Percentiles rank a stretch among this genome's conserved stretches.
Evolutionary conservation across 2,113 vertebrate genomes (phyloP).

Genomic region (Corythoichthys haematopterus): DNA sequence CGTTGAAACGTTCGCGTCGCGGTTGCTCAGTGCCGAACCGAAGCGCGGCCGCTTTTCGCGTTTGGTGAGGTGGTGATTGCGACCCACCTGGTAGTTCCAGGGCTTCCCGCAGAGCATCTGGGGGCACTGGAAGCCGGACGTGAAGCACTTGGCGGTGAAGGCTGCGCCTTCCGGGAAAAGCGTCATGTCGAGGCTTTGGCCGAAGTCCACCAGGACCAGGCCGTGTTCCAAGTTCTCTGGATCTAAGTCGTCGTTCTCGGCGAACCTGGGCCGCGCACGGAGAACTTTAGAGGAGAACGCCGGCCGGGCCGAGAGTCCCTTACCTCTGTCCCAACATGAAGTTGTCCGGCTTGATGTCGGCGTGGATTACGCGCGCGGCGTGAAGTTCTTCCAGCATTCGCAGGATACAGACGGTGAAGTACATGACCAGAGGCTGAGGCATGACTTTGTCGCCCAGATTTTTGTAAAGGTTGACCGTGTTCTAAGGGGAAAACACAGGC

Average conservation of each 20-base stretch:
- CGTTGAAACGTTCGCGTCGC: not conserved
- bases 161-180: conserved; percentile 82
- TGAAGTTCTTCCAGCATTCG: conserved; percentile 86
- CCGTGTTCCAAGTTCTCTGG: conserved; percentile 78
- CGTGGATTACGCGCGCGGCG: conserved; percentile 78
- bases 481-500: conserved; percentile 62
- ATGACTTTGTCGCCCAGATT: conserved; percentile 80
- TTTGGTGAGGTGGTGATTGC: no score
- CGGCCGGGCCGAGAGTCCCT: not conserved
- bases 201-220: conserved; percentile 85
- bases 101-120: conserved; percentile 88
- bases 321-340: conserved; percentile 86
- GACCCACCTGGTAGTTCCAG: conserved; percentile 90
- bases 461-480: conserved; percentile 85
- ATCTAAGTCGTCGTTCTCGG: conserved; percentile 75
- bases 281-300: not conserved
- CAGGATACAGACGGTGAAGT: conserved; percentile 84
- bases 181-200: conserved; percentile 91
- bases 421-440: conserved; percentile 85
- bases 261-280: conserved; percentile 70
- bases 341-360: conserved; percentile 95
- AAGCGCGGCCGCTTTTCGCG: no score
- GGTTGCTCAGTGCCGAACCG: no score
- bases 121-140: conserved; percentile 89
- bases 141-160: conserved; percentile 83